Evolutionary conservation across 2,797 vertebrate species (phyloP).

Genomic region (Cetoscarus ocellatus): DNA sequence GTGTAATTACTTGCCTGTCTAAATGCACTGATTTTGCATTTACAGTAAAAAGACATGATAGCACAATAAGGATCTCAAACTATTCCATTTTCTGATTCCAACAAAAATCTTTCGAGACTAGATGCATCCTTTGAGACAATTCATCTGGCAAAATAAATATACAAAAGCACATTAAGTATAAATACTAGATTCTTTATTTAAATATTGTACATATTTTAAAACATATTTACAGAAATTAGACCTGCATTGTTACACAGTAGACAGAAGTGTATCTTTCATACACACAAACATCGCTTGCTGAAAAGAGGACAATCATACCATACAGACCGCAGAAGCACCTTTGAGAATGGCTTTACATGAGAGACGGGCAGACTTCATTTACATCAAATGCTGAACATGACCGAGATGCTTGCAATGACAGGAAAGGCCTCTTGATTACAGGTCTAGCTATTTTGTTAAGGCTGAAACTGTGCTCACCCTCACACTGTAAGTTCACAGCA

Average conservation of each 20-base stretch:
- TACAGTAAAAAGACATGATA: too few relatives aligned
- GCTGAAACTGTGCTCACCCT: constrained; percentile 76
- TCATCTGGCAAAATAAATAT: constrained; percentile 4
- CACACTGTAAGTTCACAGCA: constrained; percentile 39
- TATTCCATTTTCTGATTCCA: too few relatives aligned
- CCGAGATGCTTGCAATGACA: constrained; percentile 68
- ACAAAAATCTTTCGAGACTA: too few relatives aligned
- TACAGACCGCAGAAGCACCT: constrained; percentile 82
- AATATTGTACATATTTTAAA: constrained; percentile 99
- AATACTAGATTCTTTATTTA: constrained; percentile 99
- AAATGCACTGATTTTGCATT: too few relatives aligned
- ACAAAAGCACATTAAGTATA: constrained; percentile 85
- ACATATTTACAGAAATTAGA: constrained; percentile 95
- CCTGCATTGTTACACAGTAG: constrained; percentile 85
- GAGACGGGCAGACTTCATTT: constrained; percentile 36
- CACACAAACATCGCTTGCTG: constrained; percentile 70
- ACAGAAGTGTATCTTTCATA: constrained; percentile 71
- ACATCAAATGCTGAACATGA: constrained; percentile 61
- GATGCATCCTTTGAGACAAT: neutral
- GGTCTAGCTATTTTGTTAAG: constrained; percentile 79
- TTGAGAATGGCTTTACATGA: constrained; percentile 57
- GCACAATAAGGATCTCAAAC: too few relatives aligned
- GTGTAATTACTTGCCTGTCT: too few relatives aligned
- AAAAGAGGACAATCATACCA: constrained; percentile 72
- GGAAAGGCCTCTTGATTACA: constrained; percentile 81